Evolutionary conservation across 2,888 invertebrate species (phyloP), one percentile per base, ranked within the genome.

Genomic region (Tridacna gigas): DNA sequence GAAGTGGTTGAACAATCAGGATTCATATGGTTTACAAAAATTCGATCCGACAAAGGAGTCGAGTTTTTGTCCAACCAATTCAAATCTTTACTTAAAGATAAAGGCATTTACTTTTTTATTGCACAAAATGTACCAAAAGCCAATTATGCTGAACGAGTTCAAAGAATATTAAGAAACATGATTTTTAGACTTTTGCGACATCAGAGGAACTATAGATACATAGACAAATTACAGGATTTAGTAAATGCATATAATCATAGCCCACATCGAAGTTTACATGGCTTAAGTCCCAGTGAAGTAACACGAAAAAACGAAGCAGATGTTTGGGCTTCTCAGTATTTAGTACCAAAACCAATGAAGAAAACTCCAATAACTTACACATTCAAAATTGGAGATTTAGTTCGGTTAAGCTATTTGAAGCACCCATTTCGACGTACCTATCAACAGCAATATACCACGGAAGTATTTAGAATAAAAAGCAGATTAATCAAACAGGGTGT

Each of bases 1-100:
- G 26, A 77, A 75, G 18, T 80, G 83, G 83, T 60, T 83, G 26
- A 73, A 80, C 66, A 80, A 84, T 61, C 83, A 84, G 61, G 84
- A 84, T 66, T 18, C 71, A 2, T 84, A 81, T 60, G 63, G 77
- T 2, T 60, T 82, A 74, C 20, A 15, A 84, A 80, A 76, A 67
- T 78, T 5, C 60, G 77, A 69, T 25, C 76, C 12, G 79, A 81
- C 56, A 79, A 79, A 61, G 79, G 80, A 1, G 63, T 77, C 15
- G 81, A 81, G 74, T 84, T 84, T 67, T 51, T 77, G 1, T 79
- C 82, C 65, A 56, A 74, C 20, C 37, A 77, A 20, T 73, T 82
- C 22, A 82, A 74, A 74, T 65, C 71, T 63, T 84, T 77, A 51
- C 61, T 84, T 65, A 78, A 79, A 73, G 67, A 63, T 47, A 22